A percentile compares a stretch with the other conserved stretches of the same genome.
phyloP scores from a whole-genome alignment of 2,797 vertebrate species.

The Bradypus variegatus region DNA sequence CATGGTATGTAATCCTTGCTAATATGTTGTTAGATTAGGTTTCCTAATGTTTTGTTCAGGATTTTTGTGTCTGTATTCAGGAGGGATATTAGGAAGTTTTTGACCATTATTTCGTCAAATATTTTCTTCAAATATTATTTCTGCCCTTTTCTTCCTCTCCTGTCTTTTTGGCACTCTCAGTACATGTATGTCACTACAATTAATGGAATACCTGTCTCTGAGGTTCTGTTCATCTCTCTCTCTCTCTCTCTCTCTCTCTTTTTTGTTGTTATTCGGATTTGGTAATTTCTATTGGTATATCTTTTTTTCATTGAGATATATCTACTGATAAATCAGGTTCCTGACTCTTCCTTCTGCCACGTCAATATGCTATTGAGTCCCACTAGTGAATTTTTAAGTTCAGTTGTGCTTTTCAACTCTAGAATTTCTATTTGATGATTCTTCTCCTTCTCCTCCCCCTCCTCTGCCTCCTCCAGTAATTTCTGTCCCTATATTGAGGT shows the following conservation, averaged over 20 bases:
- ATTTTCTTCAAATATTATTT: background rate
- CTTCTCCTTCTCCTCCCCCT: too few species aligned
- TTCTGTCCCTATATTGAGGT: background rate
- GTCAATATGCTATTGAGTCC: background rate
- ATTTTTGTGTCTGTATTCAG: conserved; percentile 5
- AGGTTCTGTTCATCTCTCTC: background rate
- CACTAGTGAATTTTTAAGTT: background rate
- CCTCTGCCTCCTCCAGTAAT: too few species aligned
- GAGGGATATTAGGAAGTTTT: background rate
- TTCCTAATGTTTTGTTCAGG: background rate
- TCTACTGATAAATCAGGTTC: background rate
- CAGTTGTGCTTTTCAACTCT: background rate
- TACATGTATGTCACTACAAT: background rate
- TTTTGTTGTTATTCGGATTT: background rate
- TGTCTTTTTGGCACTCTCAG: background rate
- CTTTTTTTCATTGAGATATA: background rate
- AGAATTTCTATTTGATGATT: background rate
- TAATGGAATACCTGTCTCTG: background rate
- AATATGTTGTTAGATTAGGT: background rate
- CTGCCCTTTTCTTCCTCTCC: background rate
- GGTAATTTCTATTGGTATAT: background rate
- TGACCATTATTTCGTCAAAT: background rate
- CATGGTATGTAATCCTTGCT: background rate
- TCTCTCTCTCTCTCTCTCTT: too few species aligned
- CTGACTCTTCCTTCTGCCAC: background rate